A percentile compares a stretch with the other conserved stretches of the same genome.
Conservation (phyloP, 2,797 vertebrate genomes). For the Furcifer pardalis region DNA sequence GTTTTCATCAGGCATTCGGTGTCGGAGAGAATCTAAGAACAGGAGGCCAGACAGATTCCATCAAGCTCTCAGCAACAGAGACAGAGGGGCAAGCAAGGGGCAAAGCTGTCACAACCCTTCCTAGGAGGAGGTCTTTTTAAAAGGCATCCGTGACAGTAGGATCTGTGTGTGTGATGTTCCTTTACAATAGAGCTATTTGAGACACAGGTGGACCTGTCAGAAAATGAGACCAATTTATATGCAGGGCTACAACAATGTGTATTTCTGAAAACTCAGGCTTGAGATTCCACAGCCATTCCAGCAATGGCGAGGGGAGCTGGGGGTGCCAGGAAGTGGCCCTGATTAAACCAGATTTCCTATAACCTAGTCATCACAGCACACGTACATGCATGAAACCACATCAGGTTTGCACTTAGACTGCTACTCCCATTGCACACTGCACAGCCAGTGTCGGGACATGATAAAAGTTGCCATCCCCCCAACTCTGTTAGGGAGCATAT, state of each 20-base stretch:
- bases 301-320: too few species aligned
- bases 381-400: too few species aligned
- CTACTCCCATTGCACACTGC: too few species aligned
- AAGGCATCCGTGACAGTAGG: neutral
- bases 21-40: constrained; percentile 70
- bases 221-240: neutral
- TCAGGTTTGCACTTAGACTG: too few species aligned
- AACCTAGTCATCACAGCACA: too few species aligned
- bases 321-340: too few species aligned
- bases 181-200: neutral
- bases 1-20: constrained; percentile 46
- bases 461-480: too few species aligned
- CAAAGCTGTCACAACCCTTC: neutral
- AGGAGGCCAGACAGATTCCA: neutral
- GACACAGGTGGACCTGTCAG: neutral
- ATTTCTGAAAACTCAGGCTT: too few species aligned
- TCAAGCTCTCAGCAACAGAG: neutral
- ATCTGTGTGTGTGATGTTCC: neutral
- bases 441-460: too few species aligned
- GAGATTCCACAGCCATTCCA: too few species aligned
- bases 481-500: too few species aligned
- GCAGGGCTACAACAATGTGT: neutral
- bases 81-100: neutral
- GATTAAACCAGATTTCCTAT: too few species aligned
- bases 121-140: neutral